A percentile compares a stretch with the other conserved stretches of the same genome.
Conservation (phyloP, 30 jellyfish, hydroid and myxozoan genomes). For the Aurelia aurita region DNA sequence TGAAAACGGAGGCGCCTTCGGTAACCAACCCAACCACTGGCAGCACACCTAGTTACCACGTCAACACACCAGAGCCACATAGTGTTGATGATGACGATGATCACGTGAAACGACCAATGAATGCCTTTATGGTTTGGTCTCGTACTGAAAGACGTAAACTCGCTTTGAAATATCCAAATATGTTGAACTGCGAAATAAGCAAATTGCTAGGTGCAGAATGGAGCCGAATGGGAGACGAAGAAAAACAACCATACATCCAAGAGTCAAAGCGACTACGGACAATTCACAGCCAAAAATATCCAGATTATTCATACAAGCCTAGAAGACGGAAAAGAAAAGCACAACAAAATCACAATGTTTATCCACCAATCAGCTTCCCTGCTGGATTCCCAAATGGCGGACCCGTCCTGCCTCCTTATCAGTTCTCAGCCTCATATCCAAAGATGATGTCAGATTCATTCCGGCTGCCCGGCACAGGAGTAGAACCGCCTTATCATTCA, state of each 20-base stretch:
- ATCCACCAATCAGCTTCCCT: constrained; percentile 95
- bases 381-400: constrained; percentile 78
- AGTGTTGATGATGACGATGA: constrained; percentile 93
- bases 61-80: constrained; percentile 31
- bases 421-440: constrained; percentile 92
- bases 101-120: constrained; percentile 99
- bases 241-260: constrained; percentile 94
- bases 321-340: constrained; percentile 96
- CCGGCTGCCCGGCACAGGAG: constrained; percentile 90
- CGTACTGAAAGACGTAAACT: constrained; percentile 97
- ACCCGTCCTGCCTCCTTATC: constrained; percentile 94
- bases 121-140: constrained; percentile 99
- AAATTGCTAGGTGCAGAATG: constrained; percentile 99
- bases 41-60: constrained; percentile 43
- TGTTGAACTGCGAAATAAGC: constrained; percentile 98
- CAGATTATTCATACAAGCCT: constrained; percentile 99
- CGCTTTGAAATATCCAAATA: constrained; percentile 97
- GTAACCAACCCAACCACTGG: constrained; percentile 53
- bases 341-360: constrained; percentile 87
- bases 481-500: constrained; percentile 82
- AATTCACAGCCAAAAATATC: constrained; percentile 97
- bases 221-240: constrained; percentile 99
- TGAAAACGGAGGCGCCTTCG: constrained; percentile 57
- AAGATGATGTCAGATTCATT: constrained; percentile 94
- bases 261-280: constrained; percentile 92